phyloP scores from a whole-genome alignment of 2,888 invertebrate species.

The Chymomyza caudatula region DNA sequence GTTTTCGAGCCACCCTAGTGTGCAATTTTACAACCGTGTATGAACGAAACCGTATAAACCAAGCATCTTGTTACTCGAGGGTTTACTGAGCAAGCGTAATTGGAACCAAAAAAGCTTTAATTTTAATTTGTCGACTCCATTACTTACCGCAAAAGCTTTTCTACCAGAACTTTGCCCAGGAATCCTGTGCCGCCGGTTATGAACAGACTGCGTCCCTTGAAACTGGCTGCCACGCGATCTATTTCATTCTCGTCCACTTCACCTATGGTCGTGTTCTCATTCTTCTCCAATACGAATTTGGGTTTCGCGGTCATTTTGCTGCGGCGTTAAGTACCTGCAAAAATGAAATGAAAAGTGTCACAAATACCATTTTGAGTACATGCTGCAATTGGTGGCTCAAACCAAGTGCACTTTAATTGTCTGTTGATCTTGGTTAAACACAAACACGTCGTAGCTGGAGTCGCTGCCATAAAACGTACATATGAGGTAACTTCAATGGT shows the following conservation, averaged over 20 bases:
- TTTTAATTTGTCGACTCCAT: no score
- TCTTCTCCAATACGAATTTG: conserved; percentile 69
- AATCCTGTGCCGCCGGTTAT: conserved; percentile 79
- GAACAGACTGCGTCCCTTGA: conserved; percentile 74
- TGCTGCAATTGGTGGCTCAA: conserved; percentile 8
- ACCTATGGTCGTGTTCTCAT: conserved; percentile 58
- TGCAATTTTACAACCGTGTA: no score
- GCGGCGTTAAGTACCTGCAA: conserved; percentile 16
- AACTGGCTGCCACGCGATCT: conserved; percentile 76
- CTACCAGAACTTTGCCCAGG: conserved; percentile 77
- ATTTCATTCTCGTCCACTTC: conserved; percentile 66
- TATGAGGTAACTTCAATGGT: conserved; percentile 7
- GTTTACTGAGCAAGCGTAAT: no score
- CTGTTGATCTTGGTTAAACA: conserved; percentile 53
- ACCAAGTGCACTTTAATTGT: conserved; percentile 61
- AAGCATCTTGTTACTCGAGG: no score
- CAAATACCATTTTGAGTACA: conserved; percentile 4
- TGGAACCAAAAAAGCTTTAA: no score
- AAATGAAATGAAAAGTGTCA: conserved; percentile 15
- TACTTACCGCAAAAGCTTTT: conserved; percentile 76
- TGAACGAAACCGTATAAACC: no score
- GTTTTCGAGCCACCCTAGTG: no score
- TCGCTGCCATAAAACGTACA: conserved; percentile 9
- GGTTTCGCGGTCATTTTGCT: conserved; percentile 70
- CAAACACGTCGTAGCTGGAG: neutral